phyloP scores from a whole-genome alignment of 2,797 vertebrate species.

The Acanthurus lineatus region DNA sequence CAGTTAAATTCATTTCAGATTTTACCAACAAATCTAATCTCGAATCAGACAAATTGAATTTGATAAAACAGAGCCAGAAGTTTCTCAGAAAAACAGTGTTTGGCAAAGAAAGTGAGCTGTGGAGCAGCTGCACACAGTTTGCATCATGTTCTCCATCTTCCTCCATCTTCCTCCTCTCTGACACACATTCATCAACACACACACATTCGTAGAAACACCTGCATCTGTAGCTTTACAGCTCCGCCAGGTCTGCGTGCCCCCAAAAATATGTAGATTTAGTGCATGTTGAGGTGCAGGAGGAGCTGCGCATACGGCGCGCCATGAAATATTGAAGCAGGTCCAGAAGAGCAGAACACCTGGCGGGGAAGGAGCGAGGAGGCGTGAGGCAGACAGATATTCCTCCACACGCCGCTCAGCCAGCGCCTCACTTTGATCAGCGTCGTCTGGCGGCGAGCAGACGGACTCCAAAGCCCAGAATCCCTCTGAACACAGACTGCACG shows the following conservation, averaged over 20 bases:
- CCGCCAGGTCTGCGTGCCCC: constrained; percentile 37
- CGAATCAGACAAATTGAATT: too few species aligned
- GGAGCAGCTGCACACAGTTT: constrained; percentile 43
- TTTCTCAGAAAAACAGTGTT: background rate
- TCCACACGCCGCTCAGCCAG: constrained; percentile 30
- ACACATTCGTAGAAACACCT: constrained; percentile 36
- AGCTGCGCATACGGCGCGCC: constrained; percentile 58
- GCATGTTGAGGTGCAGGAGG: constrained; percentile 46
- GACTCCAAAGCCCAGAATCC: constrained; percentile 53
- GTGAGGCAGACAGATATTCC: constrained; percentile 15
- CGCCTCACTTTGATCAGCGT: constrained; percentile 65
- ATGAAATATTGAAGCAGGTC: constrained; percentile 78
- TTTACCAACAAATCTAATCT: too few species aligned
- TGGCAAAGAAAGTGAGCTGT: background rate
- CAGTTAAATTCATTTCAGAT: too few species aligned
- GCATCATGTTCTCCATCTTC: constrained; percentile 41
- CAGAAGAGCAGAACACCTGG: constrained; percentile 75
- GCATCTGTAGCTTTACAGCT: constrained; percentile 23
- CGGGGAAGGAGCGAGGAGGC: constrained; percentile 35
- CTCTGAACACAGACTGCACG: constrained; percentile 33
- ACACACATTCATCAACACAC: constrained; percentile 1
- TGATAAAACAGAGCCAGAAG: background rate
- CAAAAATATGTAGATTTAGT: constrained; percentile 63
- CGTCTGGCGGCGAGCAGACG: constrained; percentile 42
- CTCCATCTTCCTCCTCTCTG: background rate